Base-by-base conservation (phyloP, 2,888 invertebrate species). In the Apamea epomidion region DNA sequence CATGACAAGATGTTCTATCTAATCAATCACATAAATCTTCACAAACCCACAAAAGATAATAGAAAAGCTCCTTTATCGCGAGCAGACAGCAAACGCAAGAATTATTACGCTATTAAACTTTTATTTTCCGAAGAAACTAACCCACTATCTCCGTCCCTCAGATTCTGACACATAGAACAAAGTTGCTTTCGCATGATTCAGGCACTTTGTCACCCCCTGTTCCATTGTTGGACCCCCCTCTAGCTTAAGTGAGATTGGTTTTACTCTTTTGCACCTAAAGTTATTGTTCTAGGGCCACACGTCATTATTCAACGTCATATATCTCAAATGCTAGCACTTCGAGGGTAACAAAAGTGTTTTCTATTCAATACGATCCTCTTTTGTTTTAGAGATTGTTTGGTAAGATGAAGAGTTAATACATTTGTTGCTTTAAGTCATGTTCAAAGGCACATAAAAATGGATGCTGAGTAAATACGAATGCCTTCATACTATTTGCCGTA, bases 271-370 rank as follows among this genome's bases (percentile, higher is more conserved):
- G 92, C 94, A 90, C 91, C 93, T 92, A 92, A 95, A 95, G 94
- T 96, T 97, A 96, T 96, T 96, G 96, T 96, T 96, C 94, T 95
- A 92, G 91, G 94, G 93, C 91, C 95, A 94, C 93, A 93, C 91
- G 91, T 95, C 95, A 95, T 97, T 96, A 95, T 94, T 96, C 96
- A 95, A 93, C 84, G 95, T 94, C 94, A 94, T 94, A 94, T 95
- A 94, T 94, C 92, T 93, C 89, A 92, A 95, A 95, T 93, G 92
- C 87, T 92, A 93, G 92, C 94, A 93, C 93, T 95, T 93, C 90
- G 92, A 93, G 94, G 94, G 92, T 93, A 92, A 92, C 90, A 90
- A 90, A 93, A 94, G 92, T 94, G 93, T 94, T 94, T 95, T 92
- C 93, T 91, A 92, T 94, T 94, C 91, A 91, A 91, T 91, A 93